phyloP scores from a whole-genome alignment of 2,113 vertebrate genomes.

The Galemys pyrenaicus region DNA sequence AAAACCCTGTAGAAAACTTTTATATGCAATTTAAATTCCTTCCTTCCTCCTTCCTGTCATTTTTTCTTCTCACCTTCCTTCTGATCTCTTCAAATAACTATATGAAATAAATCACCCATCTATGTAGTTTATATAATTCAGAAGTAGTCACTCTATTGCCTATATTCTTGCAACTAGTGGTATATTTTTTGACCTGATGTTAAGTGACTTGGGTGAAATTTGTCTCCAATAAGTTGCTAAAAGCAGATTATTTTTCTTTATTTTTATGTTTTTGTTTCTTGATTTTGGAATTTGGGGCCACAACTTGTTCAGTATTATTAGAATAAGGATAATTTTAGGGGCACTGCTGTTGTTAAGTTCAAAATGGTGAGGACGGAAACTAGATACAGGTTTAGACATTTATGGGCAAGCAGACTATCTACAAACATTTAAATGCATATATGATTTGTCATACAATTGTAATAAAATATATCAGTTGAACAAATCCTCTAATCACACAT shows the following conservation, averaged over 20 bases:
- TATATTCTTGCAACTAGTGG: neutral
- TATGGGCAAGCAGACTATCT: neutral
- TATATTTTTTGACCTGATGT: slow-evolving; percentile 13
- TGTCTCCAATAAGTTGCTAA: neutral
- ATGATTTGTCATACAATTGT: neutral
- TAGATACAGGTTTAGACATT: neutral
- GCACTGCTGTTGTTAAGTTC: neutral
- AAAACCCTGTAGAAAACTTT: neutral
- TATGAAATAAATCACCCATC: neutral
- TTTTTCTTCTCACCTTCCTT: neutral
- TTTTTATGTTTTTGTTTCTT: slow-evolving; percentile 6
- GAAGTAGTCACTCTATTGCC: neutral
- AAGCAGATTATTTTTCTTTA: neutral
- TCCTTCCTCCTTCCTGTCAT: too few relatives aligned
- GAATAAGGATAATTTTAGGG: neutral
- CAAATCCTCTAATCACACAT: neutral
- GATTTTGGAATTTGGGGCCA: neutral
- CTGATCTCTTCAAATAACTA: neutral
- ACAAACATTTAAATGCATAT: neutral
- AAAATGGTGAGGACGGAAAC: neutral
- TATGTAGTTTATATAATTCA: neutral
- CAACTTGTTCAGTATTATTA: neutral
- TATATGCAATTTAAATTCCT: neutral
- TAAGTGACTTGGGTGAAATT: neutral
- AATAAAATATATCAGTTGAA: neutral